Conservation (phyloP, 2,113 vertebrate species). For the Limnothrissa miodon region DNA sequence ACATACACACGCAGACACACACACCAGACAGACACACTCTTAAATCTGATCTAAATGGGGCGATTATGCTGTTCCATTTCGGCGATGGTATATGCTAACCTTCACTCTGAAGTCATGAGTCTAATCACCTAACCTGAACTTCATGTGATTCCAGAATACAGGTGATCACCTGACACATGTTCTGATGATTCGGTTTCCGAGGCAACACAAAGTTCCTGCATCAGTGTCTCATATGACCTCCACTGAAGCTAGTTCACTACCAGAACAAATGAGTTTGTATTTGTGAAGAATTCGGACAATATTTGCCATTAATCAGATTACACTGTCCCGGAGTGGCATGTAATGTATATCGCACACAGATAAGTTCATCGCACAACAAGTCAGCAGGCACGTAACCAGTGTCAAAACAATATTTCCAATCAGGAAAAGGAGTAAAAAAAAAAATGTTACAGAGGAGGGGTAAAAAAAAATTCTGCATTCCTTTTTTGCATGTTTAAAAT, state of each 20-base stretch:
- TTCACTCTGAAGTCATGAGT: neutral
- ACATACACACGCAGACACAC: neutral
- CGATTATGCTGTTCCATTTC: neutral
- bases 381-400: neutral
- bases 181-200: conserved; percentile 2
- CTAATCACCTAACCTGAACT: conserved; percentile 23
- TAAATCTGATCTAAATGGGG: conserved; percentile 10
- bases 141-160: conserved; percentile 24
- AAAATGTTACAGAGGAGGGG: neutral
- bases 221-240: conserved; percentile 46
- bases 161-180: conserved; percentile 31
- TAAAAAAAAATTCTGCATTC: neutral
- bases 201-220: conserved; percentile 10
- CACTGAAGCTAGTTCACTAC: conserved; percentile 63
- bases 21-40: conserved; percentile 27
- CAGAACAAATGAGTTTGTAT: conserved; percentile 55
- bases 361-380: neutral
- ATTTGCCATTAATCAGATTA: conserved; percentile 37
- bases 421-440: neutral
- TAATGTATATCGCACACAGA: neutral
- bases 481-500: neutral
- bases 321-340: conserved; percentile 12
- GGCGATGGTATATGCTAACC: neutral
- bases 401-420: neutral
- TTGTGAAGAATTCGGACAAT: conserved; percentile 4